Base-by-base conservation (phyloP, 2,888 invertebrate species). In the Sarcophaga caerulescens region DNA sequence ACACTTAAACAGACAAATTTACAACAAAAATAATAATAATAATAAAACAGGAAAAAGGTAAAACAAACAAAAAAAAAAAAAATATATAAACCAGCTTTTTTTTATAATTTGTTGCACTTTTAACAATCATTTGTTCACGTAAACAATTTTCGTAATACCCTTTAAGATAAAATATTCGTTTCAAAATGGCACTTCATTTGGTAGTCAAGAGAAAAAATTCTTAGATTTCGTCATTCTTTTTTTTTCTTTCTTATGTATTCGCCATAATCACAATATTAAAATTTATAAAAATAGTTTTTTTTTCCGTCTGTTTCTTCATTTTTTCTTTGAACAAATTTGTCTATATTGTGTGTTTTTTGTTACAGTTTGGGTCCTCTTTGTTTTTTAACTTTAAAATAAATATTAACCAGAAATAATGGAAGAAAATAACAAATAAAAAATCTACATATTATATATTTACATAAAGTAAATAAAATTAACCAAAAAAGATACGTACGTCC, bases 401-500 rank as follows among this genome's bases (percentile, higher is more conserved):
- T 52, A 14, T 52, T 52, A 52, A 52, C 52, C 23, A 23, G 23
- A 70, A 76, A 47, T 44, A 52, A 74, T 6, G 68, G 65, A 65
- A 47, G 35, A 6, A 78, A 62, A 35, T 8, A 69, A 14, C 63
- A 19, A 74, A 12, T 52, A 21, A 12, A 52, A 65, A 35, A 35
- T 10, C 35, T 10, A 35, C 35, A 19, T 21, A 45, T n/a, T 25
- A 35, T 35, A 35, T 35, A 35, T 35, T 8, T 35, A 35, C 8
- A 35, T 35, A 35, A 57, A 62, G 59, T 12, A 59, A 11, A 25
- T 65, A 52, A 63, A 63, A 25, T 68, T 21, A 60, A 60, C 21
- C 21, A 23, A 17, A 25, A 57, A 57, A 25, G 57, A 59, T 80
- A 84, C 79, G 74, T 78, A 75, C 81, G 84, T 81, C 59, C 70